Conservation (phyloP, 2,888 invertebrate species). For the Cheilosia vernalis region DNA sequence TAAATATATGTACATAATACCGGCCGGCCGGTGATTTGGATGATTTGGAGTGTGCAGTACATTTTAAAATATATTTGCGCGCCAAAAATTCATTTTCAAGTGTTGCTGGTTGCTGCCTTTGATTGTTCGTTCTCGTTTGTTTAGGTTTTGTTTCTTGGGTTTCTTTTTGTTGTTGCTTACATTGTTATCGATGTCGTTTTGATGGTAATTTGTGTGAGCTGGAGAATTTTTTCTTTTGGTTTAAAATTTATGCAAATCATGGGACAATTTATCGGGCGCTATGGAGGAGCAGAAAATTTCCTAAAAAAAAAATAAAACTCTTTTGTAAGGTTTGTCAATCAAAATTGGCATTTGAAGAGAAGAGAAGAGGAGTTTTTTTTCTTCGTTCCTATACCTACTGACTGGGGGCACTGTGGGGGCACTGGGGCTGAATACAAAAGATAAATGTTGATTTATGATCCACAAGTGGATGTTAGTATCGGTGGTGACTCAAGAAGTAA, state of each 20-base stretch:
- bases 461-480: slow-evolving; percentile 16
- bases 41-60: slow-evolving; percentile 40
- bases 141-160: slow-evolving; percentile 13
- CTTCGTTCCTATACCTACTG: neutral
- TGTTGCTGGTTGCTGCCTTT: slow-evolving; percentile 30
- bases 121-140: slow-evolving; percentile 50
- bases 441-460: slow-evolving; percentile 61
- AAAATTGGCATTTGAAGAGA: slow-evolving; percentile 61
- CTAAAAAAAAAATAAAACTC: neutral
- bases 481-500: slow-evolving; percentile 28
- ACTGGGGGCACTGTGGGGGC: slow-evolving; percentile 9
- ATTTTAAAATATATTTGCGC: slow-evolving; percentile 66
- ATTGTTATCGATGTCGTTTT: slow-evolving; percentile 63
- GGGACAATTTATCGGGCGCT: slow-evolving; percentile 64
- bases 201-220: slow-evolving; percentile 67
- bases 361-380: neutral
- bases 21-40: slow-evolving; percentile 27
- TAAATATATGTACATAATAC: neutral
- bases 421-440: slow-evolving; percentile 51
- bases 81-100: slow-evolving; percentile 62
- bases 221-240: slow-evolving; percentile 44
- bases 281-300: slow-evolving; percentile 1
- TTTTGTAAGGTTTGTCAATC: slow-evolving; percentile 65
- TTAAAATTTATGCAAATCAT: slow-evolving; percentile 70
- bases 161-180: slow-evolving; percentile 29